phyloP scores from a whole-genome alignment of 2,888 invertebrate genomes.

The Drosophila multiciliata region DNA sequence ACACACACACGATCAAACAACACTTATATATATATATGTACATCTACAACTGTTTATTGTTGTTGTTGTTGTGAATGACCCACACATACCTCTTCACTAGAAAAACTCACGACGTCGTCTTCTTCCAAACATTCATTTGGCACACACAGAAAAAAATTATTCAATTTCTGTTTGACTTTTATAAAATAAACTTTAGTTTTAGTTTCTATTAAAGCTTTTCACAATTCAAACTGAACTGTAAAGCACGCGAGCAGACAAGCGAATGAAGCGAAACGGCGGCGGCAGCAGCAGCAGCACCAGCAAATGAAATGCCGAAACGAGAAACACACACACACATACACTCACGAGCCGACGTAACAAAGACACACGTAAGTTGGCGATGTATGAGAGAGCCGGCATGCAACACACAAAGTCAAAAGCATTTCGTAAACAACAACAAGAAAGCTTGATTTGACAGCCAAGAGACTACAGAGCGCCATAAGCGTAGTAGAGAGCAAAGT shows the following conservation, averaged over 20 bases:
- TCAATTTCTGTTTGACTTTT: slow-evolving; percentile 11
- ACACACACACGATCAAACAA: slow-evolving; percentile 8
- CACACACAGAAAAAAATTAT: slow-evolving; percentile 35
- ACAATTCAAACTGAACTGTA: slow-evolving; percentile 69
- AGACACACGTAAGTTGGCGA: slow-evolving; percentile 53
- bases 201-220: slow-evolving; percentile 23
- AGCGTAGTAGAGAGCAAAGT: slow-evolving; percentile 13
- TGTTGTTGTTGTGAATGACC: slow-evolving; percentile 43
- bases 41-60: slow-evolving; percentile 3
- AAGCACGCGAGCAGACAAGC: slow-evolving; percentile 77
- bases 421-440: slow-evolving; percentile 71
- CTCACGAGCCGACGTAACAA: slow-evolving; percentile 31
- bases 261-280: slow-evolving; percentile 79
- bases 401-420: slow-evolving; percentile 46
- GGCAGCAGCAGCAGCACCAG: slow-evolving; percentile 33
- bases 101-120: slow-evolving; percentile 21
- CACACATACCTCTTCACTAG: slow-evolving; percentile 63
- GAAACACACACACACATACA: slow-evolving; percentile 17
- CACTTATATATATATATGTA: not conserved
- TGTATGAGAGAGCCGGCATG: slow-evolving; percentile 67
- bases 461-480: slow-evolving; percentile 8
- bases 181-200: slow-evolving; percentile 16
- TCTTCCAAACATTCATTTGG: slow-evolving; percentile 55
- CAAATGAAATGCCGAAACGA: slow-evolving; percentile 76
- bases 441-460: slow-evolving; percentile 38